A percentile compares a stretch with the other conserved stretches of the same genome.
These are phyloP conservation scores for Tonatia bakeri DNA, from an alignment of 2,113 vertebrate species.

Conservation along the genomic window DNA sequence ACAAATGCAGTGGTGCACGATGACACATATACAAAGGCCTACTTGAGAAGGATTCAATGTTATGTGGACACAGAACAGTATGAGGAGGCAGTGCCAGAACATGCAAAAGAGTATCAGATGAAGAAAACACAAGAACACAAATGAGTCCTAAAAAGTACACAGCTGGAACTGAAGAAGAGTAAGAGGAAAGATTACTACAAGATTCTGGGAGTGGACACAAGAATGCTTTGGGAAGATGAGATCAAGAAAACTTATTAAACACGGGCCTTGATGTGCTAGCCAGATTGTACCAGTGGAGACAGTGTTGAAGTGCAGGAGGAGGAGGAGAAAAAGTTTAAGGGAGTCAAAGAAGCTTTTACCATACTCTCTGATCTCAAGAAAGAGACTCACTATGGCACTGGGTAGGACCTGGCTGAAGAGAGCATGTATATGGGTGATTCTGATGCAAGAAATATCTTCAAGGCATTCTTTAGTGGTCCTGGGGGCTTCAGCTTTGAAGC, in stretches of 20 bases:
- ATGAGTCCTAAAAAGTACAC: constrained; percentile 90
- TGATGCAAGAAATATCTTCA: constrained; percentile 99
- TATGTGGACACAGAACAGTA: constrained; percentile 96
- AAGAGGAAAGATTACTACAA: constrained; percentile 99
- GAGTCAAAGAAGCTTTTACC: constrained; percentile 98
- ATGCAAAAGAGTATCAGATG: constrained; percentile 97
- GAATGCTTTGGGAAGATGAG: constrained; percentile 94
- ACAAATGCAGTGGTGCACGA: constrained; percentile 93
- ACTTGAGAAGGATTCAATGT: constrained; percentile 95
- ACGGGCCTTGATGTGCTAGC: constrained; percentile 95
- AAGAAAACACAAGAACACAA: constrained; percentile 99
- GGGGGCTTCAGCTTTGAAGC: constrained; percentile 97
- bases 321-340: constrained; percentile 98
- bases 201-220: constrained; percentile 94
- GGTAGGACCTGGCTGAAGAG: constrained; percentile 96
- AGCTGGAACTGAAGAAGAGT: constrained; percentile 97
- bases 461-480: constrained; percentile 95
- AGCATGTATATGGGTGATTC: constrained; percentile 96
- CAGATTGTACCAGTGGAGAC: constrained; percentile 94
- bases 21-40: constrained; percentile 95
- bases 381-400: constrained; percentile 96
- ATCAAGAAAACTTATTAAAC: constrained; percentile 99
- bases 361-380: constrained; percentile 97
- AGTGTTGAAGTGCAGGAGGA: constrained; percentile 95
- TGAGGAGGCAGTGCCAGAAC: constrained; percentile 97